Conservation (phyloP, 2,888 invertebrate genomes). For the Pediacus dermestoides region DNA sequence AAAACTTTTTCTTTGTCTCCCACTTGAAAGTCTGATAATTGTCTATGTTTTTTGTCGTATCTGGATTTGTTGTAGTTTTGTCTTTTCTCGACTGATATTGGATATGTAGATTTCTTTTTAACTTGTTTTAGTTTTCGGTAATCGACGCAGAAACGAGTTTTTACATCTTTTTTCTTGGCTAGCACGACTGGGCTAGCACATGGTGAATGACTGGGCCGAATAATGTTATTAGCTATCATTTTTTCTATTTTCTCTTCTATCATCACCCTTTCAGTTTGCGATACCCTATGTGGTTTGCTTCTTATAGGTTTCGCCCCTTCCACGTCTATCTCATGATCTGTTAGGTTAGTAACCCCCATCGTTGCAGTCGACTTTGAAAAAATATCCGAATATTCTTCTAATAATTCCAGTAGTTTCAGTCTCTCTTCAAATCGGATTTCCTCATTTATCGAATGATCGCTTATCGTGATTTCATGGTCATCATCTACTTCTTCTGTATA, state of each 20-base stretch:
- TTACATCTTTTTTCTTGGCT: constrained; percentile 19
- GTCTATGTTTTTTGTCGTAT: no score
- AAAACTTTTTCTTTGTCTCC: no score
- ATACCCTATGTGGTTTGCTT: constrained; percentile 20
- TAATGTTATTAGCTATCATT: constrained; percentile 19
- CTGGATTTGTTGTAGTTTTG: no score
- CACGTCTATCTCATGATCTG: constrained; percentile 21
- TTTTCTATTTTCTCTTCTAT: constrained; percentile 21
- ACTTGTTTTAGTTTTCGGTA: constrained; percentile 20
- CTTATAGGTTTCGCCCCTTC: constrained; percentile 19
- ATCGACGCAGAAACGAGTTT: constrained; percentile 20
- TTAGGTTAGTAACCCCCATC: constrained; percentile 19
- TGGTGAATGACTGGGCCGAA: constrained; percentile 16
- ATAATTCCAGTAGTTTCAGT: no score
- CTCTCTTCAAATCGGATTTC: no score
- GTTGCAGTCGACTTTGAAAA: constrained; percentile 16
- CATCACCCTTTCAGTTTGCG: constrained; percentile 20
- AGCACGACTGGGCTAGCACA: constrained; percentile 18
- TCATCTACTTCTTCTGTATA: no score
- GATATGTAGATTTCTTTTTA: constrained; percentile 23
- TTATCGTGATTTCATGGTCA: no score
- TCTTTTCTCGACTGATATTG: no score
- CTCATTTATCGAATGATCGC: no score
- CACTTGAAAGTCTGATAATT: no score
- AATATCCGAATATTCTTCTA: no score